Evolutionary conservation across 2,797 vertebrate genomes (phyloP), one percentile per base, ranked within the genome.

Genomic region (Aldrovandia affinis): DNA sequence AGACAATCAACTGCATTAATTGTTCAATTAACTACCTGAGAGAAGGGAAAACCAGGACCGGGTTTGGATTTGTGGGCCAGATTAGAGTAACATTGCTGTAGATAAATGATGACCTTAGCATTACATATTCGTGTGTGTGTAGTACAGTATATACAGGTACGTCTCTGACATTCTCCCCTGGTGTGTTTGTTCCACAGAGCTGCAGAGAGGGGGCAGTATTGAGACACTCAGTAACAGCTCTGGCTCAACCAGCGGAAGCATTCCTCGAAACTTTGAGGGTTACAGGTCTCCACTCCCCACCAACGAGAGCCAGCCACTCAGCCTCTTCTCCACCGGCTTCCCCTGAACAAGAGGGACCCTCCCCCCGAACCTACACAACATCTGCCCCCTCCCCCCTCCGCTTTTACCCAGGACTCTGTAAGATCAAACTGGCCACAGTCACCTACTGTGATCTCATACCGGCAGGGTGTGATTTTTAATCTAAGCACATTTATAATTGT

Each of bases 181-280:
- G 82, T 84, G 61, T 80, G 85, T 30, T 88, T 82, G 88, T 88
- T 78, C 80, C 92, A 83, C 97, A 97, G 98, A 99, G 93, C 97
- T 99, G 87, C 98, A 99, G 95, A 96, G 98, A 92, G 98, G 99
- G 94, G 98, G 98, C 93, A 99, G 98, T 95, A 99, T 99, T 85
- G 98, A 99, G 96, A 99, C 98, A 0, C 97, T 99, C 89, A 99
- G 98, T 90, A 99, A 99, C 96, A 99, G 98, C 92, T 99, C 98
- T 0, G 98, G 97, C 0, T 99, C 98, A 91, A 99, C 98, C 90
- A 99, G 97, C 22, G 98, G 98, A 91, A 99, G 97, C 92, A 99
- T 99, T 94, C 98, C 98, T 0, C 96, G 97, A 87, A 98, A 96
- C 93, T 99, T 98, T 0, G 98, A 99, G 33, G 97, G 98, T 79